Conservation (phyloP, 1,140 invertebrate genomes). For the Cydia strobilella region DNA sequence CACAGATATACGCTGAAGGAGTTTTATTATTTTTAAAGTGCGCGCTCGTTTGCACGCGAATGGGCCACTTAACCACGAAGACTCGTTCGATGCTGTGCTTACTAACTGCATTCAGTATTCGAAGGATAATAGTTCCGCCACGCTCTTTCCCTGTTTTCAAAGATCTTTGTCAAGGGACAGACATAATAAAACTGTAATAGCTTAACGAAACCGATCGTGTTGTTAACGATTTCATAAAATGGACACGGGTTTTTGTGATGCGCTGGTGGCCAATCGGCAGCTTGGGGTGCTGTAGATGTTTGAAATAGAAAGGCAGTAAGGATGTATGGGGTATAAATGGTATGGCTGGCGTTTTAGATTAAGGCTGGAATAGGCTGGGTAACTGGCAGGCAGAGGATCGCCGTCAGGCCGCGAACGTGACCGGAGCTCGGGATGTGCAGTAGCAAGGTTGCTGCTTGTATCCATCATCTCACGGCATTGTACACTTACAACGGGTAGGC, state of each 20-base stretch:
- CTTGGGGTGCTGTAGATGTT: conserved; percentile 37
- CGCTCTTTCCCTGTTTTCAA: conserved; percentile 72
- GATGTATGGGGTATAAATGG: background rate
- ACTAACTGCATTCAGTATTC: conserved; percentile 66
- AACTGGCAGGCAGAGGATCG: conserved; percentile 50
- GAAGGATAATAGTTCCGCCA: conserved; percentile 71
- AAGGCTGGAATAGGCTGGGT: conserved; percentile 39
- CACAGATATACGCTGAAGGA: conserved; percentile 57
- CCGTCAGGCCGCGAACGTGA: conserved; percentile 49
- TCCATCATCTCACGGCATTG: conserved; percentile 36
- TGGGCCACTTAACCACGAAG: conserved; percentile 80
- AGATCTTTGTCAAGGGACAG: conserved; percentile 36
- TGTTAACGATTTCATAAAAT: conserved; percentile 52
- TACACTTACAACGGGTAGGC: background rate
- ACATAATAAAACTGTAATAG: conserved; percentile 46
- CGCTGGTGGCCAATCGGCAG: conserved; percentile 46
- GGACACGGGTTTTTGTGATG: conserved; percentile 53
- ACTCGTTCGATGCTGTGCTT: conserved; percentile 59
- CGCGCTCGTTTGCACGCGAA: conserved; percentile 80
- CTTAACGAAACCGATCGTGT: conserved; percentile 38
- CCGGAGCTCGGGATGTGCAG: conserved; percentile 42
- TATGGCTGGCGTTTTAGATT: conserved; percentile 43
- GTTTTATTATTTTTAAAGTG: conserved; percentile 79
- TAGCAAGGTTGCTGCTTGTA: conserved; percentile 27
- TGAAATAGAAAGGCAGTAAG: background rate